Percentiles rank a stretch among this genome's conserved stretches.
Evolutionary conservation across 2,797 vertebrate genomes (phyloP).

Genomic region (Momotus momota): DNA sequence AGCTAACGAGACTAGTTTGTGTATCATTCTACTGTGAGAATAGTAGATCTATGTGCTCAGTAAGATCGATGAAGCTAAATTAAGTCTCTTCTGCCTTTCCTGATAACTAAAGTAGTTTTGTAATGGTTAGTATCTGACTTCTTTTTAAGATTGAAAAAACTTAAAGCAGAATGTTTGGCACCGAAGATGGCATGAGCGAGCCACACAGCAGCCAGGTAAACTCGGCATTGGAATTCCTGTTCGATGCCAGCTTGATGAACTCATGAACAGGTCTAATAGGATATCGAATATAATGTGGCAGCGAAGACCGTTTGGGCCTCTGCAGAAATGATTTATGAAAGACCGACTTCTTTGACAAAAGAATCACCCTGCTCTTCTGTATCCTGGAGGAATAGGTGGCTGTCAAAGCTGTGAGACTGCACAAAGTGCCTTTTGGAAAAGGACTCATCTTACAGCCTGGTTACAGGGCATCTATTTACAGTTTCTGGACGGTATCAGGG

Average conservation of each 20-base stretch:
- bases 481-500: neutral
- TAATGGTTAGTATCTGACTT: neutral
- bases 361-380: neutral
- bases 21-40: neutral
- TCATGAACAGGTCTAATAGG: neutral
- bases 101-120: neutral
- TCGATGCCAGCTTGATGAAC: neutral
- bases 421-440: neutral
- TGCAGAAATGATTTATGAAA: neutral
- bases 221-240: neutral
- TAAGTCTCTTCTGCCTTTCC: neutral
- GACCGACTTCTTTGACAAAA: neutral
- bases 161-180: neutral
- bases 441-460: neutral
- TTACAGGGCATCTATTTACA: neutral
- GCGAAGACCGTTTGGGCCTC: neutral
- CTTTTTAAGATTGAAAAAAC: neutral
- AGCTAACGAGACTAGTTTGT: neutral
- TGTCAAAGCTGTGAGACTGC: neutral
- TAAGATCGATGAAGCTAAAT: neutral
- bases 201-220: neutral
- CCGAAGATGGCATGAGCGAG: neutral
- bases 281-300: neutral
- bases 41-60: neutral
- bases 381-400: neutral